phyloP scores from a whole-genome alignment of 2,888 invertebrate species.

The Stomorhina lunata region DNA sequence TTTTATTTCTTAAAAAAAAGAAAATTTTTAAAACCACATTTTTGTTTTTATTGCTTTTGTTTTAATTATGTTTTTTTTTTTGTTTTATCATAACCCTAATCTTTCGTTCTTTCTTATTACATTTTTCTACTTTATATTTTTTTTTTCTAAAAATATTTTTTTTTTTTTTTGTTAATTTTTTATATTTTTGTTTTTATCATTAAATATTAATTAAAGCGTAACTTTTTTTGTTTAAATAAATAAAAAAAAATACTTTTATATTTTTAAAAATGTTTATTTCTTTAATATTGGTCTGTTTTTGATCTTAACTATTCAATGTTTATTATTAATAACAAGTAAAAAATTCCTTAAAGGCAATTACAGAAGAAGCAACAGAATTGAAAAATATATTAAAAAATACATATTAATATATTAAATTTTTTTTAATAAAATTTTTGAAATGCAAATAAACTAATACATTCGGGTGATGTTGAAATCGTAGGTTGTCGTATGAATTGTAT shows the following conservation, averaged over 20 bases:
- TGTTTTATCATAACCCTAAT: neutral
- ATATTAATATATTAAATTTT: too few species aligned
- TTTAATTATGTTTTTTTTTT: neutral
- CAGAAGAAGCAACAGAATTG: neutral
- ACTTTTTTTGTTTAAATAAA: too few species aligned
- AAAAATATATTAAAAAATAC: too few species aligned
- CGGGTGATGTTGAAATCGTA: too few species aligned
- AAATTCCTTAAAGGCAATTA: neutral
- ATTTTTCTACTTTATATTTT: neutral
- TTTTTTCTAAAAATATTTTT: neutral
- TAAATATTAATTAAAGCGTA: neutral
- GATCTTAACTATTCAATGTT: constrained; percentile 5
- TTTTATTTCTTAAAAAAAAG: neutral
- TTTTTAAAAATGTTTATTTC: neutral
- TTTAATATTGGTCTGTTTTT: constrained; percentile 41
- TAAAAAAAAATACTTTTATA: neutral
- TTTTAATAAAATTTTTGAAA: too few species aligned
- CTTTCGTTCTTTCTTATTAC: neutral
- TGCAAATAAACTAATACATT: too few species aligned
- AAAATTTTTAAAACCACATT: neutral
- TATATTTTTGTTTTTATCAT: neutral
- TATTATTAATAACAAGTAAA: neutral
- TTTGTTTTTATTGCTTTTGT: constrained; percentile 30
- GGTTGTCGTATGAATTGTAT: too few species aligned
- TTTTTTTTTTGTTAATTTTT: neutral